Evolutionary conservation across 2,888 invertebrate species (phyloP), one percentile per base, ranked within the genome.

Genomic region (Stenichneumon culpator): DNA sequence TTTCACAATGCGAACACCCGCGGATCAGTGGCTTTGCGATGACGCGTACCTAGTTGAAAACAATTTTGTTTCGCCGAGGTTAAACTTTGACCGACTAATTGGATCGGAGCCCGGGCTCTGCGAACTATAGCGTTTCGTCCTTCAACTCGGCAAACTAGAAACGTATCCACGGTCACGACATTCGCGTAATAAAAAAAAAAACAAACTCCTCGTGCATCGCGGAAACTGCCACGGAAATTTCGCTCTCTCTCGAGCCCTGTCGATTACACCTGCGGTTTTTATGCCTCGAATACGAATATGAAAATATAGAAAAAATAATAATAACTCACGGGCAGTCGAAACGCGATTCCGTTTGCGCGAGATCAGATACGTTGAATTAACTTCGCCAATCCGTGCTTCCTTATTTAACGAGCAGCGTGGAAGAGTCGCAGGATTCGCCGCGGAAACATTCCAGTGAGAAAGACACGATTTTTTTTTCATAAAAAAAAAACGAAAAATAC

Each of bases 81-180:
- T 67, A 28, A 44, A 57, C 73, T 65, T 68, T 68, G 82, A 73
- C 57, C 52, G 78, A 19, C 78, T 78, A 78, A 78, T 79, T 79
- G 57, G 82, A 47, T 82, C 73, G 19, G 32, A 82, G 78, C 47
- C 68, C 47, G 36, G 47, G 44, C 39, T 39, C 39, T 6, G 22
- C 28, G 36, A 81, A 54, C 7, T 73, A 16, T 47, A 16, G 44
- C 14, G 14, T 47, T 47, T 47, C 44, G 44, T 4, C 44, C 44
- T 47, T 47, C 16, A 47, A 47, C 44, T 14, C 16, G 16, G 16
- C 44, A 47, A 47, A 47, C 44, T 47, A 16, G 44, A 16, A 47
- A 47, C 4, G 44, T 47, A 47, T 3, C 16, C 16, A 5, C 14
- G 44, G 4, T 47, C 44, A 16, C 16, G 44, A 47, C 44, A 47